Evolutionary conservation across 1,140 invertebrate species (phyloP).

Genomic region (Cyrtorhinus lividipennis): DNA sequence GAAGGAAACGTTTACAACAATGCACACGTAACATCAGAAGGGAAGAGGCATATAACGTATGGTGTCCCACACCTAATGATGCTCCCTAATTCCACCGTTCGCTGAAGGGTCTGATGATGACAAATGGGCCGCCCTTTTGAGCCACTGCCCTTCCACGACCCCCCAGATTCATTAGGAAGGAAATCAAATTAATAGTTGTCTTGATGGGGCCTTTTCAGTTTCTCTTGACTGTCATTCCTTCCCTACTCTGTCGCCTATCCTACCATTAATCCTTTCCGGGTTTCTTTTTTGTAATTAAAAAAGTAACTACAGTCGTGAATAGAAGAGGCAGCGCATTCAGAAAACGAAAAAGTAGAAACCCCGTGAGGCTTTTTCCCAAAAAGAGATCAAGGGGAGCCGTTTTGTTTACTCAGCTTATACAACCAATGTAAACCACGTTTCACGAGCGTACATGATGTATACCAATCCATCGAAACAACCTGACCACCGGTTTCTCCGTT

Average conservation of each 20-base stretch:
- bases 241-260: neutral
- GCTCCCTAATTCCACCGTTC: constrained; percentile 2
- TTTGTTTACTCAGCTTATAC: too few species aligned
- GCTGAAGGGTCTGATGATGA: neutral
- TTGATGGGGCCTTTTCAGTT: constrained; percentile 4
- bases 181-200: constrained; percentile 10
- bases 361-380: neutral
- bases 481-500: too few species aligned
- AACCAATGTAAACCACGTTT: too few species aligned
- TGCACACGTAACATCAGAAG: neutral
- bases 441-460: too few species aligned
- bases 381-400: neutral
- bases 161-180: neutral
- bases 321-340: neutral
- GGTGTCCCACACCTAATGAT: neutral
- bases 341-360: neutral
- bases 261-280: neutral
- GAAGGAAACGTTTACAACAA: neutral
- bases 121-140: neutral
- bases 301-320: neutral
- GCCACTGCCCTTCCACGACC: neutral
- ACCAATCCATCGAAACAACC: too few species aligned
- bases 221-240: neutral
- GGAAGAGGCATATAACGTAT: neutral
- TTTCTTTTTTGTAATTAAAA: neutral